A percentile compares a stretch with the other conserved stretches of the same genome.
phyloP scores from a whole-genome alignment of 2,113 vertebrate species.

The Apus apus region DNA sequence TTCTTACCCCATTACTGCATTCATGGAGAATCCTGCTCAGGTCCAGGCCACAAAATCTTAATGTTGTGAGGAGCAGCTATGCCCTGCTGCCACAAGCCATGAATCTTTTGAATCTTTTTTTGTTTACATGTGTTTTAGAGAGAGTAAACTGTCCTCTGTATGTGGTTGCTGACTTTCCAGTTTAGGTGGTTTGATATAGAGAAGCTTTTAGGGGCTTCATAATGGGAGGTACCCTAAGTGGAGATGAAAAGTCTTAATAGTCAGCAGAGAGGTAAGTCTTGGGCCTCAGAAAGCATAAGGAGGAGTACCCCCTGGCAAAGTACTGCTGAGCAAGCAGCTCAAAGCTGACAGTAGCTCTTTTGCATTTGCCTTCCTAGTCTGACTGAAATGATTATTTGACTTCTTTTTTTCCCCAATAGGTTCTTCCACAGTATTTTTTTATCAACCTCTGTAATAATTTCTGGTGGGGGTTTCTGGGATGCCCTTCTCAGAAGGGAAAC shows the following conservation, averaged over 20 bases:
- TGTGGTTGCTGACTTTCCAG: neutral
- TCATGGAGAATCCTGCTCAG: neutral
- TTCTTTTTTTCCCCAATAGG: fast-evolving
- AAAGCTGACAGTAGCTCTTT: neutral
- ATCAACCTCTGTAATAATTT: neutral
- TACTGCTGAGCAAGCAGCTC: neutral
- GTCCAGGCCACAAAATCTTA: neutral
- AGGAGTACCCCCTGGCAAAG: neutral
- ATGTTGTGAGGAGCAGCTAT: neutral
- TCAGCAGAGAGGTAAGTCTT: neutral
- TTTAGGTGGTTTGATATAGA: neutral
- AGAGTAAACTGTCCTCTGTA: neutral
- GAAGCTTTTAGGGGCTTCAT: neutral
- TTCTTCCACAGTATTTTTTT: neutral
- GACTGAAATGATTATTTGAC: neutral
- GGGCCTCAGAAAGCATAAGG: neutral
- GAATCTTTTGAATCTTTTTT: neutral
- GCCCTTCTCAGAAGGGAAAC: neutral
- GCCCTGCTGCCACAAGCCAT: neutral
- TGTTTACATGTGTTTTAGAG: neutral
- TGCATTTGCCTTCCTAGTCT: neutral
- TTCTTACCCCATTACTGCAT: neutral
- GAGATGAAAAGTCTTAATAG: neutral
- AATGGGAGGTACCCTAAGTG: neutral
- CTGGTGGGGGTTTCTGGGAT: neutral